phyloP scores from a whole-genome alignment of 1,140 invertebrate species.

The Cylas formicarius region DNA sequence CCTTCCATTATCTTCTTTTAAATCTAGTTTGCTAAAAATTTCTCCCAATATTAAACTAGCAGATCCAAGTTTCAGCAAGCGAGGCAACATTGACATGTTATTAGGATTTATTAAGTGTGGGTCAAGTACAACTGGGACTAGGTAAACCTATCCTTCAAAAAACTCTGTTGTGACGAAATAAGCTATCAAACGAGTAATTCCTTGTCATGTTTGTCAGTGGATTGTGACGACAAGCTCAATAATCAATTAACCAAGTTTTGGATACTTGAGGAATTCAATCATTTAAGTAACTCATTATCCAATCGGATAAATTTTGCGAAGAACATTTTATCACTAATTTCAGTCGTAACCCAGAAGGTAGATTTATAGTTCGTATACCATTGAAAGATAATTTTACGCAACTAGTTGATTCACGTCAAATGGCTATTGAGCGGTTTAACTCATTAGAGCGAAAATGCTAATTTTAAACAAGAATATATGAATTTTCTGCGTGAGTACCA shows the following conservation, averaged over 20 bases:
- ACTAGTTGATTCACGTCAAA: conserved; percentile 5
- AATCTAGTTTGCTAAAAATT: conserved; percentile 9
- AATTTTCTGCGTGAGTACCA: conserved; percentile 15
- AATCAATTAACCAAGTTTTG: conserved; percentile 13
- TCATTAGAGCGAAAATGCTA: conserved; percentile 5
- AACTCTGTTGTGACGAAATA: conserved; percentile 14
- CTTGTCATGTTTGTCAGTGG: background rate
- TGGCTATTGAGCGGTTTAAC: conserved; percentile 3
- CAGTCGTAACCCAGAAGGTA: background rate
- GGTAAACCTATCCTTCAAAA: conserved; percentile 21
- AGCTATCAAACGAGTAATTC: background rate
- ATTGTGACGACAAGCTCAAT: background rate
- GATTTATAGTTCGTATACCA: conserved; percentile 12
- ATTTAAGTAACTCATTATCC: conserved; percentile 3
- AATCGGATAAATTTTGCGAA: conserved; percentile 7
- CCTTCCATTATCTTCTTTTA: background rate
- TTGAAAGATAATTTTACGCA: conserved; percentile 7
- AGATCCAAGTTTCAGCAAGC: conserved; percentile 26
- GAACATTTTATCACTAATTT: background rate
- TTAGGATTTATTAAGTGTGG: conserved; percentile 12
- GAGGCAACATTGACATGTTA: conserved; percentile 17
- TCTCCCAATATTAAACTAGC: conserved; percentile 15
- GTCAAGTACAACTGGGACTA: conserved; percentile 13
- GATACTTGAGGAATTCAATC: conserved; percentile 15
- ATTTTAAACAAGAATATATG: conserved; percentile 9